Evolutionary conservation across 2,888 invertebrate species (phyloP).

Genomic region (Anoplius nigerrimus): DNA sequence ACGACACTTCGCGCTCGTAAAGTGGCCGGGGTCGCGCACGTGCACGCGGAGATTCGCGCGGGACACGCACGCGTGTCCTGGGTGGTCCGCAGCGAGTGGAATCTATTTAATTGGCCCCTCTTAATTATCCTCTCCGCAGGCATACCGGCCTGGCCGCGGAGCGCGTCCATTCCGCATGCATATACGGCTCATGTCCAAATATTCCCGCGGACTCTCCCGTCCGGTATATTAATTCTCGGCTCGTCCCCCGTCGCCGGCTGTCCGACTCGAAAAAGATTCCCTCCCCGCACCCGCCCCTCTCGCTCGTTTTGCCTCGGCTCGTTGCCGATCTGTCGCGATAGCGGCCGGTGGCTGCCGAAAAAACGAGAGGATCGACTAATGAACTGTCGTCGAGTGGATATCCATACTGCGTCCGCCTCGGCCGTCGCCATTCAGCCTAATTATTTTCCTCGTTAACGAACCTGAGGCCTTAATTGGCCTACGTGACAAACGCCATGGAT

Average conservation of each 20-base stretch:
- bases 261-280: neutral
- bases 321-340: constrained; percentile 1
- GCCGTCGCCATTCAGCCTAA: constrained; percentile 44
- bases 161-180: constrained; percentile 30
- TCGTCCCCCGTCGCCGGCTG: constrained; percentile 20
- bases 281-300: too few relatives aligned
- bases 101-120: constrained; percentile 38
- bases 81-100: constrained; percentile 13
- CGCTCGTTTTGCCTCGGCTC: neutral
- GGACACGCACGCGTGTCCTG: neutral
- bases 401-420: neutral
- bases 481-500: constrained; percentile 4
- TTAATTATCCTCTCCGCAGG: constrained; percentile 37
- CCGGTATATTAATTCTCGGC: constrained; percentile 41
- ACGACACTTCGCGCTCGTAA: too few relatives aligned
- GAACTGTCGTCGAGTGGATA: constrained; percentile 17
- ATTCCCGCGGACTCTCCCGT: constrained; percentile 14
- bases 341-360: constrained; percentile 1
- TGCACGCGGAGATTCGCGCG: neutral
- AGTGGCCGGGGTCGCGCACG: neutral
- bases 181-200: constrained; percentile 5
- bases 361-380: constrained; percentile 15
- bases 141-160: constrained; percentile 15
- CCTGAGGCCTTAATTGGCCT: constrained; percentile 51
- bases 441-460: constrained; percentile 62